Evolutionary conservation across 2,888 invertebrate genomes (phyloP).

Genomic region (Heliconius ismenius): DNA sequence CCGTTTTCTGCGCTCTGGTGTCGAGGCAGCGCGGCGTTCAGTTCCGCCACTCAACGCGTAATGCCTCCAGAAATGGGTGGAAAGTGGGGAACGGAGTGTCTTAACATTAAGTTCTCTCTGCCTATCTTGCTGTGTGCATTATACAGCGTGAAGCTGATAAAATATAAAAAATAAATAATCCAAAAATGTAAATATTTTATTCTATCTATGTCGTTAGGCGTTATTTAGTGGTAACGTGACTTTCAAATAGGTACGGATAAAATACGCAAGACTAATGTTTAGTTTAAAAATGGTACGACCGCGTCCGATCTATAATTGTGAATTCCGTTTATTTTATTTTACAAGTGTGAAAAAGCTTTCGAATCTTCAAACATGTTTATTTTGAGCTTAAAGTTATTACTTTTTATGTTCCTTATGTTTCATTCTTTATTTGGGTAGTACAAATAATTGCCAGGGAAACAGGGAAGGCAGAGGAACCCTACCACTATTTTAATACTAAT

Average conservation of each 20-base stretch:
- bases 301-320: slow-evolving; percentile 39
- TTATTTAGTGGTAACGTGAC: background rate
- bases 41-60: too few relatives aligned
- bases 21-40: background rate
- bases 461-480: too few relatives aligned
- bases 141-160: background rate
- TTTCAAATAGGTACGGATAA: slow-evolving; percentile 1
- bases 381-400: background rate
- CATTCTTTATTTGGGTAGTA: too few relatives aligned
- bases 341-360: slow-evolving; percentile 33
- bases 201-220: background rate
- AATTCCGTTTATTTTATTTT: slow-evolving; percentile 24
- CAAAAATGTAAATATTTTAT: background rate
- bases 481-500: background rate
- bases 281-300: slow-evolving; percentile 37
- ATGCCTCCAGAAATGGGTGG: too few relatives aligned
- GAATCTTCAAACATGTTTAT: slow-evolving; percentile 15
- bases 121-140: too few relatives aligned
- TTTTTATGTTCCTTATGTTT: too few relatives aligned
- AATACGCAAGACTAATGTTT: slow-evolving; percentile 39
- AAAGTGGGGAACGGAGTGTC: too few relatives aligned
- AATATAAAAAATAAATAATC: background rate
- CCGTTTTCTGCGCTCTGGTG: background rate
- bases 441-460: too few relatives aligned
- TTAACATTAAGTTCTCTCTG: too few relatives aligned